These are phyloP conservation scores for Lynx canadensis DNA, from an alignment of 2,113 vertebrate species.

Conservation along the genomic window DNA sequence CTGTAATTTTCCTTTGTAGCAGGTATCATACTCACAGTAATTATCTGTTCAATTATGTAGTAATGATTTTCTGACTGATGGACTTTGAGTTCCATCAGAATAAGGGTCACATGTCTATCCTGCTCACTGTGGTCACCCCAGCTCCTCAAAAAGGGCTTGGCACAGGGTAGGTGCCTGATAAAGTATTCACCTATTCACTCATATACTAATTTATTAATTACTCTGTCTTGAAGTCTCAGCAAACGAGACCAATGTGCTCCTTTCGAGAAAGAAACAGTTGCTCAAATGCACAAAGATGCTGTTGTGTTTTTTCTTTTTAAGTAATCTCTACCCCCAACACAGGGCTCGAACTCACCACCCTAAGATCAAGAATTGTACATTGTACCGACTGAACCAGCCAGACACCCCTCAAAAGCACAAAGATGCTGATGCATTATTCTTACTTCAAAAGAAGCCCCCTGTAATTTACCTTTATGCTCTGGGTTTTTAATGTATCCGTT, in stretches of 20 bases:
- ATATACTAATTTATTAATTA: constrained; percentile 4
- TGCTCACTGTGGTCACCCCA: neutral
- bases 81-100: neutral
- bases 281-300: neutral
- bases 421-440: neutral
- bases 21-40: neutral
- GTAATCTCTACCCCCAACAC: neutral
- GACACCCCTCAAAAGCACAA: neutral
- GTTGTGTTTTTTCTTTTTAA: neutral
- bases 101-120: neutral
- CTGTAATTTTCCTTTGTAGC: neutral
- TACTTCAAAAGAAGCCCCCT: constrained; percentile 35
- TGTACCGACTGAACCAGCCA: neutral
- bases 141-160: neutral
- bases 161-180: neutral
- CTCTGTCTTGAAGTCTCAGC: constrained; percentile 12
- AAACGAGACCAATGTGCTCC: neutral
- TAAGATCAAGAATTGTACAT: neutral
- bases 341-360: neutral
- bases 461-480: constrained; percentile 76
- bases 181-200: neutral
- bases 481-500: constrained; percentile 73
- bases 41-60: constrained; percentile 14
- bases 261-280: constrained; percentile 30
- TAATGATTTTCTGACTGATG: constrained; percentile 26